Evolutionary conservation across 2,888 invertebrate species (phyloP).

Genomic region (Eumerus sabulonum): DNA sequence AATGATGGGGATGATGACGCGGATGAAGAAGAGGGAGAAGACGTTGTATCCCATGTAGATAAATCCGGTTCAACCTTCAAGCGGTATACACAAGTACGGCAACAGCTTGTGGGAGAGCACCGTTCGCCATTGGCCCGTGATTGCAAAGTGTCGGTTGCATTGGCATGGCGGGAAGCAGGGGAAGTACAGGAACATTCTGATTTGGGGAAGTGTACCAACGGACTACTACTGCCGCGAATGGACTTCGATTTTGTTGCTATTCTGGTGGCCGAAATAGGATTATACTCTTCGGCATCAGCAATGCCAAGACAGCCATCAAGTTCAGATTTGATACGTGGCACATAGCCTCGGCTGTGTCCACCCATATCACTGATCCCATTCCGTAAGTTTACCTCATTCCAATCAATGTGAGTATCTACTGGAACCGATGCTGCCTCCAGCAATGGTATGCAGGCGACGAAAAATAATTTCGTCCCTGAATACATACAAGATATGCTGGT

Average conservation of each 20-base stretch:
- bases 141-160: constrained; percentile 18
- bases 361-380: constrained; percentile 45
- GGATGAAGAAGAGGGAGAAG: constrained; percentile 31
- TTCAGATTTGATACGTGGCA: constrained; percentile 7
- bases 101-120: constrained; percentile 18
- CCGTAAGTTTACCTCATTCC: constrained; percentile 21
- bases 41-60: constrained; percentile 31
- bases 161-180: no score
- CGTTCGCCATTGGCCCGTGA: constrained; percentile 47
- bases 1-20: constrained; percentile 28
- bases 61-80: constrained; percentile 22
- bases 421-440: constrained; percentile 24
- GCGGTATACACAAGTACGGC: constrained; percentile 40
- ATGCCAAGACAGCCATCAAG: constrained; percentile 12
- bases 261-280: constrained; percentile 33
- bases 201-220: no score
- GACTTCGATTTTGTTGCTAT: constrained; percentile 55
- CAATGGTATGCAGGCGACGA: constrained; percentile 73
- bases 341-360: constrained; percentile 42
- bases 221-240: constrained; percentile 32
- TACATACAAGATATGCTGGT: constrained; percentile 17
- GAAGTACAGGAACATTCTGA: no score
- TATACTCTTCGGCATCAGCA: constrained; percentile 31
- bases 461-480: constrained; percentile 70
- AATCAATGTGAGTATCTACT: constrained; percentile 35